Evolutionary conservation across 2,797 vertebrate genomes (phyloP), one percentile per base, ranked within the genome.

Genomic region (Glyptemys insculpta): DNA sequence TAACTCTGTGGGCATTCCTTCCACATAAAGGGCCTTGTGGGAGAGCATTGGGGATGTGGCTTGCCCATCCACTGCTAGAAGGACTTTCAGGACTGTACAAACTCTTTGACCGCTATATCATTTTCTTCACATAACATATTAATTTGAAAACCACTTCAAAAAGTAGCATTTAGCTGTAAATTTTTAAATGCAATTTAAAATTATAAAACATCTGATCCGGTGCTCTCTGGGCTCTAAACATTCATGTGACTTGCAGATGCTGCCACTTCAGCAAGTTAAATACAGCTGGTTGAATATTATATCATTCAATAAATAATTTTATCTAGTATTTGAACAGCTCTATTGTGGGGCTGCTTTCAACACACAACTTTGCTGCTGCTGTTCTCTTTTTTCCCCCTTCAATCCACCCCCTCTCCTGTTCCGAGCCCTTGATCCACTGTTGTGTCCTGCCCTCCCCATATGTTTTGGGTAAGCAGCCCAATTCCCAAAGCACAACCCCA

Each of bases 61-160:
- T 31, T 88, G 8, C 68, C 95, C 85, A 80, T 49, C 81, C 56
- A 29, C 72, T 84, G 62, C 25, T 37, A n/a, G 85, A 86, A 89
- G 57, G 41, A 3, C 88, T 34, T 68, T 85, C 50, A 47, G 34
- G 87, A 29, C 34, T 27, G 74, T 0, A 0, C 37, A 44, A 11
- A 76, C 3, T 65, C 50, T 87, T 88, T 41, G 87, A 85, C 72
- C 54, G 3, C 23, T 91, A 10, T 10, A 59, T 74, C 84, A 80
- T 90, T 31, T 37, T 92, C 41, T 72, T 86, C 87, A 85, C 10
- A 53, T 80, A 88, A 57, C 5, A 54, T 2, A 16, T 76, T 14
- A 47, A 27, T 86, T 92, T 87, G 50, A 92, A 91, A 93, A 16
- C 12, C 2, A 34, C 41, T 85, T 94, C 12, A 85, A 44, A 27